Percentiles rank a stretch among this genome's conserved stretches.
Conservation (phyloP, 2,113 vertebrate genomes). For the Amphiprion percula region DNA sequence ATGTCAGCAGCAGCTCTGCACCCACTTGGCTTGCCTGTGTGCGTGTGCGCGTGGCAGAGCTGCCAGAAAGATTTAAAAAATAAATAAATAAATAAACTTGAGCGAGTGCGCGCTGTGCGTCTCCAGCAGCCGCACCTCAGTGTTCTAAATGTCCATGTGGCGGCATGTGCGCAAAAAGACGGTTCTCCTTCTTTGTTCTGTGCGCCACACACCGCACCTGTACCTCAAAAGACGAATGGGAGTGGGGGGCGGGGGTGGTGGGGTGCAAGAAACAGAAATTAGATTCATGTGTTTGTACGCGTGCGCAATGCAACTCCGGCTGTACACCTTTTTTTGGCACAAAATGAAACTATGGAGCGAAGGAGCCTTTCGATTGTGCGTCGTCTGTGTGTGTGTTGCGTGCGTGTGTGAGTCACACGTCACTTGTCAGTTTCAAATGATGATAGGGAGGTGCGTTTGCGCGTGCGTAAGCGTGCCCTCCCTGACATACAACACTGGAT, state of each 20-base stretch:
- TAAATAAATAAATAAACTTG: slow-evolving; percentile 2
- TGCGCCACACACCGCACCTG: slow-evolving; percentile 30
- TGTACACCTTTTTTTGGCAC: slow-evolving; percentile 22
- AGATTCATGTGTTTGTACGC: not conserved
- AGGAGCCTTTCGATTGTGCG: not conserved
- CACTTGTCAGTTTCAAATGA: not conserved
- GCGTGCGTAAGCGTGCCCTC: not conserved
- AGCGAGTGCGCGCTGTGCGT: not conserved
- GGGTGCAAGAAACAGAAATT: not conserved
- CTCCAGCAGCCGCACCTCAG: not conserved
- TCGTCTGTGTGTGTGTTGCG: not conserved
- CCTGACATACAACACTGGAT: not conserved
- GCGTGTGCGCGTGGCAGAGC: not conserved
- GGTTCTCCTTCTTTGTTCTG: not conserved
- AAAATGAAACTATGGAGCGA: not conserved
- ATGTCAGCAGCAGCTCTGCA: slow-evolving; percentile 21
- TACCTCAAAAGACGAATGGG: not conserved
- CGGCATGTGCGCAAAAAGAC: not conserved
- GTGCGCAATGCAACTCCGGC: slow-evolving; percentile 17
- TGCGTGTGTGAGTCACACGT: not conserved
- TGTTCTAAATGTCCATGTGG: not conserved
- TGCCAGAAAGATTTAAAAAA: not conserved
- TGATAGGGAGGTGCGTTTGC: not conserved
- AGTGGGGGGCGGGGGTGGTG: not conserved
- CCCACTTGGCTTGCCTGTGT: not conserved